These are phyloP conservation scores for Anolis carolinensis DNA, from an alignment of 2,113 vertebrate genomes.

Conservation along the genomic window DNA sequence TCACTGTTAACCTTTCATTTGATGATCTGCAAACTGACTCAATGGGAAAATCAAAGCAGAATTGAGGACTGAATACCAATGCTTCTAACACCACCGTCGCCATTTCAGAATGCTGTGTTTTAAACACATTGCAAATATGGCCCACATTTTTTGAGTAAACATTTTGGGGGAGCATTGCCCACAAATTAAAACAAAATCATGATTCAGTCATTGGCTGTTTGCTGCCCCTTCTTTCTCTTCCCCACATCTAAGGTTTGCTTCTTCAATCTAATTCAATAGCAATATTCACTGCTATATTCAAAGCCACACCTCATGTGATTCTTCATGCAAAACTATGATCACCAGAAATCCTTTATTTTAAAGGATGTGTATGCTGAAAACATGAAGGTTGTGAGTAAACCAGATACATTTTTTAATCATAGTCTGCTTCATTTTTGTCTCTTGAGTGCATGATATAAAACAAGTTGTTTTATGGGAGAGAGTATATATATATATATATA, in stretches of 20 bases:
- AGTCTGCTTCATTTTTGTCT: no score
- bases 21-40: slow-evolving; percentile 48
- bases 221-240: not conserved
- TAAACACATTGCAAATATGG: not conserved
- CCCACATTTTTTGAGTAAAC: no score
- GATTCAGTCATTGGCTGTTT: not conserved
- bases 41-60: slow-evolving; percentile 41
- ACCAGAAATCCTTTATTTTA: no score
- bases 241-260: not conserved
- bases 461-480: no score
- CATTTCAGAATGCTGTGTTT: not conserved
- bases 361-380: no score
- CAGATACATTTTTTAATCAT: no score
- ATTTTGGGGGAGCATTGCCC: not conserved
- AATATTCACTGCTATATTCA: not conserved
- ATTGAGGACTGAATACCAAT: slow-evolving; percentile 37
- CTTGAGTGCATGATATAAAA: no score
- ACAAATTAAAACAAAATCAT: slow-evolving; percentile 21
- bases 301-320: not conserved
- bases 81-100: slow-evolving; percentile 33
- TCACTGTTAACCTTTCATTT: slow-evolving; percentile 64
- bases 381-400: no score
- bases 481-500: no score
- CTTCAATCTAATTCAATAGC: no score
- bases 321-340: not conserved